Evolutionary conservation across 2,113 vertebrate species (phyloP).

Genomic region (Zosterops hypoxanthus): DNA sequence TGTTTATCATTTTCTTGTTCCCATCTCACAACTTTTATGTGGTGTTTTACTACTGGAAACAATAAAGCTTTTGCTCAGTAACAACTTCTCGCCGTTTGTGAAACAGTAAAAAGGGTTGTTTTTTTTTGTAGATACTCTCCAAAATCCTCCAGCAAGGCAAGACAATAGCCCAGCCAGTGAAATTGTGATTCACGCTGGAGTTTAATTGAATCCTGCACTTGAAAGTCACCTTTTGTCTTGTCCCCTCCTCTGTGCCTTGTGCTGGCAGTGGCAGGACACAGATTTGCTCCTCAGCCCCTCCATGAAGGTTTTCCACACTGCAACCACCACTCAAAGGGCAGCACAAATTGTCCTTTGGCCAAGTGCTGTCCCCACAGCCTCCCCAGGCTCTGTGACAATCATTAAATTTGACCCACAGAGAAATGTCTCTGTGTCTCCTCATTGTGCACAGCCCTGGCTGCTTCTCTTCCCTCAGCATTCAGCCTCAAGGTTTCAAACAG

Average conservation of each 20-base stretch:
- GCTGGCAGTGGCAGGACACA: neutral
- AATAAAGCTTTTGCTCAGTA: slow-evolving; percentile 48
- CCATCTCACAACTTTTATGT: neutral
- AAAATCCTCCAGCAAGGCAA: neutral
- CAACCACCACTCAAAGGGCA: neutral
- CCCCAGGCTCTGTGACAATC: neutral
- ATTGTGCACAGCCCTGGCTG: neutral
- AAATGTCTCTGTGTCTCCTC: neutral
- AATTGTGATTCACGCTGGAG: neutral
- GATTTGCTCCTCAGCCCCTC: neutral
- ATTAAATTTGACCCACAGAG: neutral
- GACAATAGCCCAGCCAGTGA: neutral
- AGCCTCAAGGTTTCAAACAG: slow-evolving; percentile 44
- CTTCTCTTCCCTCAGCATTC: neutral
- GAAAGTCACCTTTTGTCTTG: neutral
- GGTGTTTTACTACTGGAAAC: slow-evolving; percentile 19
- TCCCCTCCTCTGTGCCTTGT: neutral
- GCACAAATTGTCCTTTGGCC: neutral
- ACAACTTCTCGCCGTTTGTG: neutral
- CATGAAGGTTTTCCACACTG: neutral
- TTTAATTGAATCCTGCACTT: neutral
- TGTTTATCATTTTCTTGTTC: neutral
- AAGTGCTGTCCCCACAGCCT: neutral
- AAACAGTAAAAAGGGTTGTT: neutral
- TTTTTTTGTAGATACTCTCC: neutral